Evolutionary conservation across 2,113 vertebrate genomes (phyloP).

Genomic region (Eira barbara): DNA sequence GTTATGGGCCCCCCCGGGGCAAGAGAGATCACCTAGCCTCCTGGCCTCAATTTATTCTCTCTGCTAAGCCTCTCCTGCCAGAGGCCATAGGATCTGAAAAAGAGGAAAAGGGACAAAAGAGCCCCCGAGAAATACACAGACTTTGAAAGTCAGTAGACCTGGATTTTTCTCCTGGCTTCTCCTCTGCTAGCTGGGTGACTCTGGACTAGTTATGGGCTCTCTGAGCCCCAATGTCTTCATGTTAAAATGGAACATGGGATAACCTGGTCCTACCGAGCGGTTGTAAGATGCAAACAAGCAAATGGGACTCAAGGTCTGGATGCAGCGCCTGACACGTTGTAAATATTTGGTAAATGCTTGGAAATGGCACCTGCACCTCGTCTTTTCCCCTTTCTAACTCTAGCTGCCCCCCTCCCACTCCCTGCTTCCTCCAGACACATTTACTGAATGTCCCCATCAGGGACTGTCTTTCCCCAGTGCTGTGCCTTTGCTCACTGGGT

Average conservation of each 20-base stretch:
- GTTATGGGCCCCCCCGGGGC: rapidly evolving
- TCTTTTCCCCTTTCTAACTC: neutral
- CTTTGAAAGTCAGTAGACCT: neutral
- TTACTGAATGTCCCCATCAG: neutral
- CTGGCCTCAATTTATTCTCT: neutral
- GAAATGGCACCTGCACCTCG: neutral
- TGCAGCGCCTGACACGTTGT: neutral
- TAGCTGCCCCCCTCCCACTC: no score
- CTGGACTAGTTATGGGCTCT: neutral
- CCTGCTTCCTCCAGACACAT: neutral
- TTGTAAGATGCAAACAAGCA: neutral
- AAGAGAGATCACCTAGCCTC: neutral
- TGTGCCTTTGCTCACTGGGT: neutral
- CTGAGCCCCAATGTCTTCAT: neutral
- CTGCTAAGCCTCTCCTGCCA: neutral
- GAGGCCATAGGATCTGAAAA: neutral
- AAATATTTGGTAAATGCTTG: neutral
- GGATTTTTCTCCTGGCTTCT: neutral
- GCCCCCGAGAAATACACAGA: neutral
- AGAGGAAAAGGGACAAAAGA: neutral
- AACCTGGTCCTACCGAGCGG: neutral
- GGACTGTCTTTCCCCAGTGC: rapidly evolving
- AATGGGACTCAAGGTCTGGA: neutral
- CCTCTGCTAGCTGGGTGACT: neutral
- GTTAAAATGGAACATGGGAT: neutral